phyloP scores from a whole-genome alignment of 2,888 invertebrate species.

The Aphodius sticticus region DNA sequence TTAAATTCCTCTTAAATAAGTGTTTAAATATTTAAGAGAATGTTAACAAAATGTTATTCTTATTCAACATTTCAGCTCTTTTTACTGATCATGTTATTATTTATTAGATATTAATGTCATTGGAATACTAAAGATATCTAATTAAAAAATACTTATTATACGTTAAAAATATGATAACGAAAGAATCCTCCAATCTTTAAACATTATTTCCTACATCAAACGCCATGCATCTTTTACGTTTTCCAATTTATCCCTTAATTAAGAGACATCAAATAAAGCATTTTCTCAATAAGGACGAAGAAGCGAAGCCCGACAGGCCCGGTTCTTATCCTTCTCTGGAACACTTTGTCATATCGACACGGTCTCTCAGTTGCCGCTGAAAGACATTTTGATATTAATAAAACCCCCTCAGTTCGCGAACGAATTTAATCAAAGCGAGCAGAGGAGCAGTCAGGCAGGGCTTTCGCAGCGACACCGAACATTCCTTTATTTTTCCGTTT shows the following conservation, averaged over 20 bases:
- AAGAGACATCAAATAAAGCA: not conserved
- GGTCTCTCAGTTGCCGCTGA: not conserved
- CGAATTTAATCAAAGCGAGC: not conserved
- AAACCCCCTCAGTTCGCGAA: not conserved
- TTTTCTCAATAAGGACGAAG: not conserved
- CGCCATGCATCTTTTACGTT: not conserved
- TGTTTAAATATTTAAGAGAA: too few species aligned
- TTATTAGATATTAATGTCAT: too few species aligned
- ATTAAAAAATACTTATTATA: too few species aligned
- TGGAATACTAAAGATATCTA: too few species aligned
- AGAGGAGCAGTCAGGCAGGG: not conserved
- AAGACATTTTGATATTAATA: conserved; percentile 4
- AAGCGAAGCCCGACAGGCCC: not conserved
- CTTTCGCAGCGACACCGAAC: not conserved
- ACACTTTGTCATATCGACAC: conserved; percentile 4
- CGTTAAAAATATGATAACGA: too few species aligned
- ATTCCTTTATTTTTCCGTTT: not conserved
- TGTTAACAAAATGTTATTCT: too few species aligned
- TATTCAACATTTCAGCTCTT: too few species aligned
- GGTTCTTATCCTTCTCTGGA: not conserved
- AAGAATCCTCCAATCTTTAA: not conserved
- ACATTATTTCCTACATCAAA: not conserved
- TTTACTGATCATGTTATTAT: too few species aligned
- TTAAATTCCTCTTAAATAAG: too few species aligned
- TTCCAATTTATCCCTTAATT: not conserved